A percentile compares a stretch with the other conserved stretches of the same genome.
These are phyloP conservation scores for Penaeus vannamei DNA, from an alignment of 1,140 invertebrate genomes.

Conservation along the genomic window DNA sequence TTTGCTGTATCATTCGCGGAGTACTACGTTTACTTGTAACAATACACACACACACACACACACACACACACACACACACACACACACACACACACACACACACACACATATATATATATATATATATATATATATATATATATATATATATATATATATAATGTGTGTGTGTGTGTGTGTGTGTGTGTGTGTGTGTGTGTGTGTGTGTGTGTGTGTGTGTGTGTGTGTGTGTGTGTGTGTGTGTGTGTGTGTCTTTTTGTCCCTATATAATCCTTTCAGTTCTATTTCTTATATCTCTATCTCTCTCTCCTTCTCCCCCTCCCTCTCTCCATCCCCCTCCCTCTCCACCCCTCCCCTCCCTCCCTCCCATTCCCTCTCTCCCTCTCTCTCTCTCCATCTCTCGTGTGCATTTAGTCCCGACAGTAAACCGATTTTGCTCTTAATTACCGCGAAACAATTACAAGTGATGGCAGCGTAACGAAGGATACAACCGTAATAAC, in stretches of 20 bases:
- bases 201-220: not conserved
- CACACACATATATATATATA: slow-evolving; percentile 18
- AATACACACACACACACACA: not conserved
- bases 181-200: not conserved
- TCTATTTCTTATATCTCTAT: too few species aligned
- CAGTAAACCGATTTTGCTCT: too few species aligned
- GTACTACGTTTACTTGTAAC: not conserved
- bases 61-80: not conserved
- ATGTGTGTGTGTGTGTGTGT: not conserved
- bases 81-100: not conserved
- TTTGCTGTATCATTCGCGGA: not conserved
- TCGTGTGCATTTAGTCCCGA: too few species aligned
- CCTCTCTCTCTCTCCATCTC: too few species aligned
- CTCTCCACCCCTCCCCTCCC: too few species aligned
- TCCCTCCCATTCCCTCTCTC: too few species aligned
- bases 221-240: not conserved
- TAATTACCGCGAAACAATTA: too few species aligned
- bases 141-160: not conserved
- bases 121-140: slow-evolving; percentile 6
- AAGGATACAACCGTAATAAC: too few species aligned
- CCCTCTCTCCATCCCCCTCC: too few species aligned
- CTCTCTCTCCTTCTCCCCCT: too few species aligned
- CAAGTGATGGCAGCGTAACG: too few species aligned
- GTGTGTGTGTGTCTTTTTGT: not conserved
- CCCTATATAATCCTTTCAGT: not conserved